These are phyloP conservation scores for Thysanoteuthis rhombus DNA, from an alignment of 2,888 invertebrate genomes.

Conservation along the genomic window DNA sequence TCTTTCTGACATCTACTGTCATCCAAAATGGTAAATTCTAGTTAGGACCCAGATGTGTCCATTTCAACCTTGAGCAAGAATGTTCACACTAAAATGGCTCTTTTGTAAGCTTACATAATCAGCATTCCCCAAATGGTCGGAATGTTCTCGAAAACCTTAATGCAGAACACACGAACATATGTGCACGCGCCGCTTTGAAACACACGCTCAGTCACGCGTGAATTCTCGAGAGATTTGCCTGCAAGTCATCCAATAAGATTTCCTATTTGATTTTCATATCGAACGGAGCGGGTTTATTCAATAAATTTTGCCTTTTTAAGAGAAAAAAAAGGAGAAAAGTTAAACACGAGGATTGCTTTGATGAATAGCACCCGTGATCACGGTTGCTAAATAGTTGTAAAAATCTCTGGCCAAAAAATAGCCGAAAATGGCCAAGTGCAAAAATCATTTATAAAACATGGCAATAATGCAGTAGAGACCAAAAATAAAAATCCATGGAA, in stretches of 20 bases:
- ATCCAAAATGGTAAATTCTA: neutral
- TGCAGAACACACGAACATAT: neutral
- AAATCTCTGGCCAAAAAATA: too few relatives aligned
- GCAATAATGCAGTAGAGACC: too few relatives aligned
- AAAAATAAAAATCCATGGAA: too few relatives aligned
- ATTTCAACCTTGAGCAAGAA: neutral
- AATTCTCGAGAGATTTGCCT: neutral
- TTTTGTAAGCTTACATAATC: neutral
- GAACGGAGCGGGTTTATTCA: neutral
- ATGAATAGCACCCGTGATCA: neutral
- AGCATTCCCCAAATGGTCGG: neutral
- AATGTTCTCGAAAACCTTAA: neutral
- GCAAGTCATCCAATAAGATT: neutral
- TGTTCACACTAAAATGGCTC: neutral
- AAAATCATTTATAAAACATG: too few relatives aligned
- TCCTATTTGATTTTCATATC: neutral
- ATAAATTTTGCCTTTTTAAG: neutral
- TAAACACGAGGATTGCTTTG: neutral
- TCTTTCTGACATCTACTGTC: neutral
- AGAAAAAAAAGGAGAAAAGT: neutral
- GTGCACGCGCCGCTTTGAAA: neutral
- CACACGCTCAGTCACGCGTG: neutral
- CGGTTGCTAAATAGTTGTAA: too few relatives aligned
- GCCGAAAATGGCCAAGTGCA: too few relatives aligned
- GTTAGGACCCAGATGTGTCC: neutral